Conservation (phyloP, 2,113 vertebrate species). For the Sebastes fasciatus region DNA sequence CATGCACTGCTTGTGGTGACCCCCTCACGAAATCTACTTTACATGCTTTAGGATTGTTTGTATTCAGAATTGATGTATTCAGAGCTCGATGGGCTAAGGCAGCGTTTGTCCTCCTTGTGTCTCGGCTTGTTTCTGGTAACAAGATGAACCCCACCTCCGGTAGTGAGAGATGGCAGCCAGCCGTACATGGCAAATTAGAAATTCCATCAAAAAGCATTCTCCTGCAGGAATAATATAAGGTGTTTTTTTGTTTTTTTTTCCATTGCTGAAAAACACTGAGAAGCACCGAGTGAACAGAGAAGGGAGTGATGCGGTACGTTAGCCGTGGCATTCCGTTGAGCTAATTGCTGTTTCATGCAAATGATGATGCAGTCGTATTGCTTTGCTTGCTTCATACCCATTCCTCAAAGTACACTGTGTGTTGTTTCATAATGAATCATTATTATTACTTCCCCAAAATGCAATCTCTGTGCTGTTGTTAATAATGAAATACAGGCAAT, state of each 20-base stretch:
- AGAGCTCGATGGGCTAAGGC: not conserved
- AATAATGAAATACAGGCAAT: slow-evolving; percentile 20
- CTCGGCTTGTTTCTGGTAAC: slow-evolving; percentile 42
- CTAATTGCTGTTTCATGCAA: slow-evolving; percentile 66
- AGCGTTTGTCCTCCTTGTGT: slow-evolving; percentile 17
- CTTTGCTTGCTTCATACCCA: not conserved
- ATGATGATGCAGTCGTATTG: slow-evolving; percentile 47
- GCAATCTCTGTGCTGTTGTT: not conserved
- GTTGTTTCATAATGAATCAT: slow-evolving; percentile 42
- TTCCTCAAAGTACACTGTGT: slow-evolving; percentile 20
- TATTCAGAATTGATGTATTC: not conserved
- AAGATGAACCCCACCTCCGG: slow-evolving; percentile 27
- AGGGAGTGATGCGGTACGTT: slow-evolving; percentile 9
- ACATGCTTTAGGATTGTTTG: not conserved
- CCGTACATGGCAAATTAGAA: slow-evolving; percentile 25
- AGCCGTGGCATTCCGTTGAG: slow-evolving; percentile 16
- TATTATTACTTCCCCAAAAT: slow-evolving; percentile 31
- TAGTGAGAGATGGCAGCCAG: slow-evolving; percentile 15
- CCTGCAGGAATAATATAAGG: slow-evolving; percentile 36
- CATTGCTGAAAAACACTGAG: slow-evolving; percentile 1
- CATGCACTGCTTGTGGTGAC: slow-evolving; percentile 9
- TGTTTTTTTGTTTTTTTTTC: not conserved
- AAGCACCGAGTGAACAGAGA: slow-evolving; percentile 1
- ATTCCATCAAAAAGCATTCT: slow-evolving; percentile 47
- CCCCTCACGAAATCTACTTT: slow-evolving; percentile 13